Percentiles rank a stretch among this genome's conserved stretches.
Evolutionary conservation across 2,113 vertebrate genomes (phyloP).

Genomic region (Gasterosteus aculeatus): DNA sequence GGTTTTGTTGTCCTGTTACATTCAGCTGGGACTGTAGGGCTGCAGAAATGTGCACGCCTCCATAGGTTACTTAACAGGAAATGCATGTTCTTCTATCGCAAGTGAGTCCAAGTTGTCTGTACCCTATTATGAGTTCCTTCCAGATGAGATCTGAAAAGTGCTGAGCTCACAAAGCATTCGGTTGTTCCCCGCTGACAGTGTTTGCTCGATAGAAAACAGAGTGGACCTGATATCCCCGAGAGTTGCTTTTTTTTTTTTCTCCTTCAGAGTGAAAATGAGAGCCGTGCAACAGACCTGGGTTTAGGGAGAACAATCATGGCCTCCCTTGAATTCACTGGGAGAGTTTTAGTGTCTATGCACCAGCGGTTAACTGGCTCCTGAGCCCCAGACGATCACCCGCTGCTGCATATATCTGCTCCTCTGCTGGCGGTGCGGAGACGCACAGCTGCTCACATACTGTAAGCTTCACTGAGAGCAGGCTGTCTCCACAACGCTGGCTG

Average conservation of each 20-base stretch:
- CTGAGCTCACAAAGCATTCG: constrained; percentile 26
- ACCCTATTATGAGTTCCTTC: constrained; percentile 33
- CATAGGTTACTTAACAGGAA: constrained; percentile 21
- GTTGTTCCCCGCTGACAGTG: constrained; percentile 41
- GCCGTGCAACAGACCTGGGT: constrained; percentile 34
- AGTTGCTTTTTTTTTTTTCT: neutral
- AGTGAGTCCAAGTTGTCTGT: constrained; percentile 48
- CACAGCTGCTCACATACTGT: constrained; percentile 22
- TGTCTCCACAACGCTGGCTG: constrained; percentile 1
- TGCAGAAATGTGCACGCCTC: constrained; percentile 39
- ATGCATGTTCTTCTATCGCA: constrained; percentile 37
- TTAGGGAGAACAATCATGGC: constrained; percentile 51
- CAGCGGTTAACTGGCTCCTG: constrained; percentile 70
- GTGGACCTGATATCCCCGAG: constrained; percentile 30
- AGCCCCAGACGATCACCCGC: constrained; percentile 69
- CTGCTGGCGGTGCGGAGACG: constrained; percentile 39
- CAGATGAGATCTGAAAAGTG: constrained; percentile 41
- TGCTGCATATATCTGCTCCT: constrained; percentile 63
- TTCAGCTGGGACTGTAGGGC: constrained; percentile 41
- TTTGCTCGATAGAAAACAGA: constrained; percentile 49
- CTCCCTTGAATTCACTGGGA: constrained; percentile 58
- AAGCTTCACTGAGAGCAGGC: constrained; percentile 24
- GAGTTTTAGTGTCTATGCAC: constrained; percentile 64
- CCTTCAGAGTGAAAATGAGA: constrained; percentile 53
- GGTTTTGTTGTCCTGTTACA: constrained; percentile 66